Evolutionary conservation across 2,888 invertebrate genomes (phyloP).

Genomic region (Choreutis nemorana): DNA sequence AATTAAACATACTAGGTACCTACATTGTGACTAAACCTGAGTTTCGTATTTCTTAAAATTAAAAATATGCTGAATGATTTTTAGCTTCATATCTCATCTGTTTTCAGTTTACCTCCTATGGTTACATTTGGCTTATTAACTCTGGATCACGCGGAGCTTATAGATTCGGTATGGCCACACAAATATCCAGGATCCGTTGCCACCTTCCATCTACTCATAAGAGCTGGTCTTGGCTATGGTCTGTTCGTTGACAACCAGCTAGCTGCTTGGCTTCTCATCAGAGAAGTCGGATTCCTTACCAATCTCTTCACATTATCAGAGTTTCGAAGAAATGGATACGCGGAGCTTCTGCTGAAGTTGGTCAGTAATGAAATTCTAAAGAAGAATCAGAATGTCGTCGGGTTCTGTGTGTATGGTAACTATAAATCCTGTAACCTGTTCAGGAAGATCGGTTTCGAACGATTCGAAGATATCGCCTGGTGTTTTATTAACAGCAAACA

Average conservation of each 20-base stretch:
- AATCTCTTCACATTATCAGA: conserved; percentile 33
- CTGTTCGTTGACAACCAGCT: conserved; percentile 21
- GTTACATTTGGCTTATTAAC: conserved; percentile 21
- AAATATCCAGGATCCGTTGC: conserved; percentile 20
- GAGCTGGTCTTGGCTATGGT: conserved; percentile 27
- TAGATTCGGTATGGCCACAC: conserved; percentile 32
- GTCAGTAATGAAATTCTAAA: conserved; percentile 23
- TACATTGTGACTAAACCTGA: too few relatives aligned
- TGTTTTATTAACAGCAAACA: too few relatives aligned
- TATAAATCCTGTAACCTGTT: conserved; percentile 24
- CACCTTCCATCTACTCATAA: conserved; percentile 27
- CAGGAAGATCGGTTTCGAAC: conserved; percentile 24
- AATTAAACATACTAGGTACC: too few relatives aligned
- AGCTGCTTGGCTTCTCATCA: conserved; percentile 29
- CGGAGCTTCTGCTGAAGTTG: conserved; percentile 25
- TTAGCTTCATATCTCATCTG: too few relatives aligned
- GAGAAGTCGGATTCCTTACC: conserved; percentile 30
- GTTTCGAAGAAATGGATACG: conserved; percentile 34
- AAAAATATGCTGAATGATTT: too few relatives aligned
- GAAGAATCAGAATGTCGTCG: conserved; percentile 21
- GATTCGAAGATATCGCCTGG: conserved; percentile 19
- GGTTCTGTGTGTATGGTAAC: conserved; percentile 27
- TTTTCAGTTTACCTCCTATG: conserved; percentile 6
- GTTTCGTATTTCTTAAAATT: too few relatives aligned
- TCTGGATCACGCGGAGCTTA: conserved; percentile 18